Base-by-base conservation (phyloP, 2,113 vertebrate species). In the Phocoena sinus region DNA sequence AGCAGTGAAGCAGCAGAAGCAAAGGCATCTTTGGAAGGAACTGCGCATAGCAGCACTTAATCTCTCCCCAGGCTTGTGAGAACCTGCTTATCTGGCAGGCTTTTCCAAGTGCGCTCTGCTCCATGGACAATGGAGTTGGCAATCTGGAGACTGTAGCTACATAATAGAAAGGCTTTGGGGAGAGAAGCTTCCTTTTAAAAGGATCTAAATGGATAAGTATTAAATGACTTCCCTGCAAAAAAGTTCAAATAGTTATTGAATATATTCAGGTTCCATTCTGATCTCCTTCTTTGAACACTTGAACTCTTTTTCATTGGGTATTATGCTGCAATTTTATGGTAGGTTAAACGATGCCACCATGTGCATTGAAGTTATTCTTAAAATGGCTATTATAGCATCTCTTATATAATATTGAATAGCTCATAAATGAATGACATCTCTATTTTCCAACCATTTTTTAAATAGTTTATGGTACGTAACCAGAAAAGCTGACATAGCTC, bases 21-120 rank as follows among this genome's bases (percentile, higher is more conserved):
- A 36, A 96, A 88, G 38, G 65, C 95, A 94, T 96, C 92, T 95
- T 95, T 96, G 95, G 92, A 97, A 97, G 87, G 41, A 89, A 77
- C 33, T 68, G 60, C 83, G 79, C 62, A 25, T 26, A 95, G 92
- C 73, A 17, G 80, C 36, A 26, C 71, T 97, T 97, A 96, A 96
- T 97, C 95, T 98, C 97, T 96, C 94, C 88, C 94, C 97, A 96
- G 96, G 97, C 96, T 95, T 97, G 96, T 97, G 97, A 97, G 96
- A 98, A 97, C 97, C 88, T 97, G 96, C 90, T 96, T 98, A 92
- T 96, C 92, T 88, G 96, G 94, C 97, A 96, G 87, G 53, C 81
- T 96, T 97, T 97, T 94, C 97, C 87, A 96, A 95, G 41, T 26
- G 15, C 8, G 6, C 82, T 95, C 86, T 96, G 65, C 67, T 95